phyloP scores from a whole-genome alignment of 2,797 vertebrate genomes.

The Melanotaenia parkinsoni region DNA sequence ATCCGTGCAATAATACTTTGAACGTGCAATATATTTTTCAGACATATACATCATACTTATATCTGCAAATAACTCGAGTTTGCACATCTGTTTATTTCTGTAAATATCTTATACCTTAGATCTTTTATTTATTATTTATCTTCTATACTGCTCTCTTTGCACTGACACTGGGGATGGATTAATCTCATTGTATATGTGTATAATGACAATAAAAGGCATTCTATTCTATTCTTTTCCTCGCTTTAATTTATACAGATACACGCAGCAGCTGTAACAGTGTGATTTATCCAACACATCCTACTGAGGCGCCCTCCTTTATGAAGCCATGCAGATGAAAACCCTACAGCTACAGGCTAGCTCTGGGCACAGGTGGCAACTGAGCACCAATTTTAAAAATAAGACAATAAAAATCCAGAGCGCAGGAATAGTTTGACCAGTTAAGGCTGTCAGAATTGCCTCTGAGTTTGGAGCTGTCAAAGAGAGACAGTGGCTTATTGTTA shows the following conservation, averaged over 20 bases:
- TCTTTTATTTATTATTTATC: too few species aligned
- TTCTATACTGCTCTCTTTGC: too few species aligned
- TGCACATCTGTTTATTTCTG: too few species aligned
- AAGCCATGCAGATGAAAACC: slow-evolving; percentile 41
- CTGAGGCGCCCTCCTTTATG: slow-evolving; percentile 46
- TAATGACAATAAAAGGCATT: too few species aligned
- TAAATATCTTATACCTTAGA: too few species aligned
- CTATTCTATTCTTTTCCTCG: too few species aligned
- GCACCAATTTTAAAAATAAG: slow-evolving; percentile 13
- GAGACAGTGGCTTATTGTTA: neutral
- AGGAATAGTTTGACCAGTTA: slow-evolving; percentile 5
- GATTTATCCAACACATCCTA: slow-evolving; percentile 28
- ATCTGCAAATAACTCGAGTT: too few species aligned
- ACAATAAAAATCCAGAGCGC: slow-evolving; percentile 5
- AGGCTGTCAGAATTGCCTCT: neutral
- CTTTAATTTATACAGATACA: neutral
- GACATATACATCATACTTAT: too few species aligned
- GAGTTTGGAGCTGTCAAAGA: slow-evolving; percentile 2
- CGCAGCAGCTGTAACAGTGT: slow-evolving; percentile 9
- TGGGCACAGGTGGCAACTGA: slow-evolving; percentile 25
- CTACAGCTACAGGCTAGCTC: slow-evolving; percentile 19
- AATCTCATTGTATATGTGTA: too few species aligned
- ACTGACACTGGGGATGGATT: too few species aligned
- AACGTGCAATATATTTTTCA: too few species aligned
- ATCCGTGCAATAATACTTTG: too few species aligned